phyloP scores from a whole-genome alignment of 2,888 invertebrate genomes.

The Oligia fasciuncula region DNA sequence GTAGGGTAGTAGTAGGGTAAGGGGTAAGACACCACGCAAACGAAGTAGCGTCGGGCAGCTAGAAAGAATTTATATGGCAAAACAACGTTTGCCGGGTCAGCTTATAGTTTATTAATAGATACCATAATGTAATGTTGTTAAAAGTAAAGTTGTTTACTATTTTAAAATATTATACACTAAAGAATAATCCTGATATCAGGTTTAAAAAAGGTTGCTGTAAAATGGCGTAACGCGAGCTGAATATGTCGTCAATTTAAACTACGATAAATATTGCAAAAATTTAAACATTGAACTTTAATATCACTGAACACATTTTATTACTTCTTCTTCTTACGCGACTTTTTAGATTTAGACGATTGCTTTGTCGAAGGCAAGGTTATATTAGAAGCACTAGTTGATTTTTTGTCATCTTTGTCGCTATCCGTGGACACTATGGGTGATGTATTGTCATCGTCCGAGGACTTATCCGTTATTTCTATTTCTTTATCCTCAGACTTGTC shows the following conservation, averaged over 20 bases:
- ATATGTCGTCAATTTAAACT: constrained; percentile 68
- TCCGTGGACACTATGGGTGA: constrained; percentile 89
- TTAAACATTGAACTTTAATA: constrained; percentile 73
- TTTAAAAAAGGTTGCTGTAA: constrained; percentile 16
- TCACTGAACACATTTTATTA: constrained; percentile 84
- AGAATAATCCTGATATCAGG: constrained; percentile 9
- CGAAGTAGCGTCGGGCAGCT: too few relatives aligned
- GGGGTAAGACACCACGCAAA: too few relatives aligned
- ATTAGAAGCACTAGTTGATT: constrained; percentile 80
- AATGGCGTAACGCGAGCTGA: constrained; percentile 58
- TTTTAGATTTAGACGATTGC: constrained; percentile 87
- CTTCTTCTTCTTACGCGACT: constrained; percentile 91
- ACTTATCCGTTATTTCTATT: constrained; percentile 86
- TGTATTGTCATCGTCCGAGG: constrained; percentile 90
- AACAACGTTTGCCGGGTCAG: too few relatives aligned
- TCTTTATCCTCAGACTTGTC: constrained; percentile 79
- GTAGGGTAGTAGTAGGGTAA: too few relatives aligned
- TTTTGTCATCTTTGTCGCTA: constrained; percentile 89
- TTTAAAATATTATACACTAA: constrained; percentile 22
- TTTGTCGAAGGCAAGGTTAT: constrained; percentile 80
- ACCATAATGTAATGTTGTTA: neutral
- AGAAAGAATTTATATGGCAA: too few relatives aligned
- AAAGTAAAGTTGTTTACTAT: constrained; percentile 7
- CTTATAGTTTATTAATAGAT: neutral
- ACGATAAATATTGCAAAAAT: constrained; percentile 76